Conservation (phyloP, 2,797 vertebrate species). For the Phylloscopus collybita region DNA sequence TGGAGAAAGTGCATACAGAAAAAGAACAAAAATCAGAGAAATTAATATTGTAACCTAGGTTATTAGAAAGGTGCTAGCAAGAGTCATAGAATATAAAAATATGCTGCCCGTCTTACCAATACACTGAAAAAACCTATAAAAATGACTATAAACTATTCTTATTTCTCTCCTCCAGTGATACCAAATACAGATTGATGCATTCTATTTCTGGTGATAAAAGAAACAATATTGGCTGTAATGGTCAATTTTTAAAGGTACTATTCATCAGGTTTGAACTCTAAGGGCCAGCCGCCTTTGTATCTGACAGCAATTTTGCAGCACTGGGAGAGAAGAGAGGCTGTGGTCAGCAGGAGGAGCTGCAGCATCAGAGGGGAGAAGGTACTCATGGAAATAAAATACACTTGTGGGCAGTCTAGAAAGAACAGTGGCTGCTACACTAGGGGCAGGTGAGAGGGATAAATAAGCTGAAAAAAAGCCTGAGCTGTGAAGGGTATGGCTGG, state of each 20-base stretch:
- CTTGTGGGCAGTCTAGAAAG: background rate
- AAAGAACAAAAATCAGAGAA: background rate
- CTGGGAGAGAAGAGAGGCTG: background rate
- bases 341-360: background rate
- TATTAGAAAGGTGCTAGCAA: background rate
- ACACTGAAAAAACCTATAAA: background rate
- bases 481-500: background rate
- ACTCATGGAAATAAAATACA: rapidly evolving
- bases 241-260: background rate
- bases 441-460: background rate
- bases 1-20: background rate
- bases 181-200: background rate
- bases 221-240: background rate
- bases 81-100: background rate
- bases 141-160: background rate
- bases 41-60: background rate
- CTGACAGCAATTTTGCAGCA: background rate
- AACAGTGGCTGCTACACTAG: background rate
- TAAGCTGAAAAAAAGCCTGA: background rate
- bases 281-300: background rate
- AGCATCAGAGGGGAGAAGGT: background rate
- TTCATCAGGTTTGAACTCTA: background rate
- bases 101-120: background rate
- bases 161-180: background rate
- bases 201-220: background rate